Evolutionary conservation across 2,113 vertebrate genomes (phyloP).

Genomic region (Pseudopodoces humilis): DNA sequence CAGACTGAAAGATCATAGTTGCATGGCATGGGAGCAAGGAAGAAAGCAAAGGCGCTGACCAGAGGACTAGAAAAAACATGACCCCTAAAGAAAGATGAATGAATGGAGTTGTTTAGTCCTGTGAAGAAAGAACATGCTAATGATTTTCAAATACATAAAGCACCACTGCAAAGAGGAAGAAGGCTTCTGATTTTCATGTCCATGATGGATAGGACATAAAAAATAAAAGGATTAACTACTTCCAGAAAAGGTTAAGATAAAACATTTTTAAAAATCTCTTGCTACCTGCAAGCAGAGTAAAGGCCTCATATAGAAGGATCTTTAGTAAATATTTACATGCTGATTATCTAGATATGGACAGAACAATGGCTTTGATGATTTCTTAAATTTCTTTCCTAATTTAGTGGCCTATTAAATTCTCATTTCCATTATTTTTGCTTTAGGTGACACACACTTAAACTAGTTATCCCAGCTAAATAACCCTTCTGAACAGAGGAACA

Average conservation of each 20-base stretch:
- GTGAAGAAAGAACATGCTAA: constrained; percentile 17
- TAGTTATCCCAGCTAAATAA: neutral
- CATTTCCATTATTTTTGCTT: neutral
- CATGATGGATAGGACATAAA: neutral
- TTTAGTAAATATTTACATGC: neutral
- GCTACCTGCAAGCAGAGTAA: neutral
- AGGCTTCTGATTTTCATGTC: neutral
- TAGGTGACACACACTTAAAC: neutral
- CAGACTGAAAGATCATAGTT: constrained; percentile 11
- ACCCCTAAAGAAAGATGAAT: constrained; percentile 60
- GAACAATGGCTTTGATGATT: neutral
- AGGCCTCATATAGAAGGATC: neutral
- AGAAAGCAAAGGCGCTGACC: constrained; percentile 38
- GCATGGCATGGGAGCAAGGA: neutral
- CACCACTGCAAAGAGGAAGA: neutral
- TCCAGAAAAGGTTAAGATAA: neutral
- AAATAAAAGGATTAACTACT: neutral
- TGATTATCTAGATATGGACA: neutral
- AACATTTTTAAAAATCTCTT: neutral
- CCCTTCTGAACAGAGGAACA: accelerated
- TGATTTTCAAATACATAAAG: constrained; percentile 22
- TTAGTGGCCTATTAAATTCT: neutral
- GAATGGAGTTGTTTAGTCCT: constrained; percentile 19
- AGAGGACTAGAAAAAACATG: constrained; percentile 55
- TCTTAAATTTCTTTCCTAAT: neutral